These are phyloP conservation scores for Noctua comes DNA, from an alignment of 2,888 invertebrate species.

Conservation along the genomic window DNA sequence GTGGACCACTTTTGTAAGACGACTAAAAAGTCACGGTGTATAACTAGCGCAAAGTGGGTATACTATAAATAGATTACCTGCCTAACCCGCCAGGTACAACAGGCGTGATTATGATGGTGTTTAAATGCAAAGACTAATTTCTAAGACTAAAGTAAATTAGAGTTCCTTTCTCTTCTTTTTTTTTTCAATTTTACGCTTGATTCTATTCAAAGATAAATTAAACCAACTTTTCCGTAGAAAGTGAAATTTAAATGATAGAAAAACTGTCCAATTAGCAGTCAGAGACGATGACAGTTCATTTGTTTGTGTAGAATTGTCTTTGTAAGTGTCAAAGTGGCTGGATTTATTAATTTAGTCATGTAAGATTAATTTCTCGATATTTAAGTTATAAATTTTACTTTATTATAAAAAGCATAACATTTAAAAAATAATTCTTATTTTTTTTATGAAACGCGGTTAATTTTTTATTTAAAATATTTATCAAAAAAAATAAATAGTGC, in stretches of 20 bases:
- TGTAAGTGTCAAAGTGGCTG: not conserved
- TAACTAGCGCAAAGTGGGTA: not conserved
- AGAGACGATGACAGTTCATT: not conserved
- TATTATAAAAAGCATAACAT: not conserved
- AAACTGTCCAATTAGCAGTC: conserved; percentile 12
- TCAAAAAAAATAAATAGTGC: not conserved
- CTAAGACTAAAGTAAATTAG: not conserved
- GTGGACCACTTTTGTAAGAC: too few species aligned
- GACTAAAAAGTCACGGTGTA: too few species aligned
- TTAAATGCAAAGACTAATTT: not conserved
- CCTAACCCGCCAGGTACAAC: not conserved
- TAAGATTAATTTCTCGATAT: not conserved
- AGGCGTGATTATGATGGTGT: not conserved
- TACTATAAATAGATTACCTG: not conserved
- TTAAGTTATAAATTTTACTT: not conserved
- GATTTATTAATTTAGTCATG: not conserved
- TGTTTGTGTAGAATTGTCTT: conserved; percentile 12
- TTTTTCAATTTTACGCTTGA: conserved; percentile 4
- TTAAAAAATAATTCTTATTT: not conserved
- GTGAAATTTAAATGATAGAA: conserved; percentile 15
- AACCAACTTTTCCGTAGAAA: conserved; percentile 15
- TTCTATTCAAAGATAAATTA: conserved; percentile 1
- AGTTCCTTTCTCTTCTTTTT: not conserved
- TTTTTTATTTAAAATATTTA: not conserved
- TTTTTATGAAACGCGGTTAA: not conserved